Conservation (phyloP, 2,888 invertebrate species). For the Caenorhabditis sp. region DNA sequence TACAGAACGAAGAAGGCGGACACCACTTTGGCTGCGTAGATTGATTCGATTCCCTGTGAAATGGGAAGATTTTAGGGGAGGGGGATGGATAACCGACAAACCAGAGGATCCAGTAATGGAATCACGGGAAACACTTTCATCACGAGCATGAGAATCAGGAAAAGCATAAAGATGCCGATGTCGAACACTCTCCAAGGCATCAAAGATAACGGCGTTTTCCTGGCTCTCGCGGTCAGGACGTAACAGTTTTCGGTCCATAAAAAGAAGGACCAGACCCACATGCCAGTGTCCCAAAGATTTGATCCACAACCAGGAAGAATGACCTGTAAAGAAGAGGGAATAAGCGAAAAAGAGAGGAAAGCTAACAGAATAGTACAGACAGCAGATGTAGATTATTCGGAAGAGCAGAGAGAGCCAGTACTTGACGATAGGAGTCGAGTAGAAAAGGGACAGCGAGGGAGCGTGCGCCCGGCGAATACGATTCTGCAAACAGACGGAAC, state of each 20-base stretch:
- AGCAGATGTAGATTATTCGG: conserved; percentile 70
- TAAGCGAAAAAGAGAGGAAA: no score
- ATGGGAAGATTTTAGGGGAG: conserved; percentile 11
- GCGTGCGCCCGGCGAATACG: conserved; percentile 59
- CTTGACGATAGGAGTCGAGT: conserved; percentile 80
- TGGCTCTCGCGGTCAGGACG: conserved; percentile 60
- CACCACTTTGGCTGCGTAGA: conserved; percentile 66
- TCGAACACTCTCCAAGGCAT: conserved; percentile 72
- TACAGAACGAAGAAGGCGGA: conserved; percentile 79
- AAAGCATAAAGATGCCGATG: conserved; percentile 56
- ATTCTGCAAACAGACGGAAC: conserved; percentile 40
- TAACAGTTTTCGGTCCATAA: conserved; percentile 72
- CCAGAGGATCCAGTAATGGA: conserved; percentile 32
- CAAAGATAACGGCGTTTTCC: conserved; percentile 57
- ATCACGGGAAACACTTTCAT: conserved; percentile 62
- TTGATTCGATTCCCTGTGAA: conserved; percentile 56
- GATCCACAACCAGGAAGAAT: conserved; percentile 80
- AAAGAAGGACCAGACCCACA: conserved; percentile 79
- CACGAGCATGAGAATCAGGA: conserved; percentile 64
- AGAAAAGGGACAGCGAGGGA: conserved; percentile 77
- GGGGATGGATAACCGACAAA: conserved; percentile 16
- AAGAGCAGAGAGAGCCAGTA: conserved; percentile 80
- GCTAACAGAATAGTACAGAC: no score
- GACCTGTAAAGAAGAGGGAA: conserved; percentile 49
- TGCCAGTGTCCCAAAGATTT: conserved; percentile 78